A percentile compares a stretch with the other conserved stretches of the same genome.
Conservation (phyloP, 2,888 invertebrate genomes). For the Nesidiocoris tenuis region DNA sequence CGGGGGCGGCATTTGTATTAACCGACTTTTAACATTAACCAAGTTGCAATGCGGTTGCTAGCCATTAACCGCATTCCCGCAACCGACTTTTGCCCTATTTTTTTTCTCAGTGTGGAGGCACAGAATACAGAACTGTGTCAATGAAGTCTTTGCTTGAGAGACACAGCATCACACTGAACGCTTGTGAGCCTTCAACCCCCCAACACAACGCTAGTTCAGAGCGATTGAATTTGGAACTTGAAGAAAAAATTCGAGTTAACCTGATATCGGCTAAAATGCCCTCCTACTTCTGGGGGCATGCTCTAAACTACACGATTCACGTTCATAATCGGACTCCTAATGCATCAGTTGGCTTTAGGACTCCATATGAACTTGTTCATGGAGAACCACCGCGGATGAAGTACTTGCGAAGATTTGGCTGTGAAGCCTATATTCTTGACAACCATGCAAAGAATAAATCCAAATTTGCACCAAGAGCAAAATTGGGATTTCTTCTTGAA, state of each 20-base stretch:
- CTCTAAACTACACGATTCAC: background rate
- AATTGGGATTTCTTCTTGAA: too few relatives aligned
- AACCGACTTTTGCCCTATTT: too few relatives aligned
- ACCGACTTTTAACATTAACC: too few relatives aligned
- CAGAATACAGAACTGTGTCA: background rate
- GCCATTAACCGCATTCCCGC: too few relatives aligned
- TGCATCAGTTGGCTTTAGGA: background rate
- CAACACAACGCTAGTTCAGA: conserved; percentile 7
- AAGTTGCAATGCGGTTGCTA: too few relatives aligned
- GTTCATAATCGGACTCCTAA: conserved; percentile 9
- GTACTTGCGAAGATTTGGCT: background rate
- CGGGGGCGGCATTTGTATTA: too few relatives aligned
- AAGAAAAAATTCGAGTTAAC: conserved; percentile 3
- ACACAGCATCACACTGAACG: background rate
- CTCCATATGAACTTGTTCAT: background rate
- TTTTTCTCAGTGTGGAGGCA: too few relatives aligned
- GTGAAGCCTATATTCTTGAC: background rate
- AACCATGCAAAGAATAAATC: too few relatives aligned
- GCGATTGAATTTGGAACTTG: conserved; percentile 1
- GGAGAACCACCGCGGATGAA: background rate
- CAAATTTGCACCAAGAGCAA: too few relatives aligned
- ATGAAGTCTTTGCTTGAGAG: background rate
- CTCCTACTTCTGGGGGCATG: background rate
- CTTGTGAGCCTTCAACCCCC: background rate
- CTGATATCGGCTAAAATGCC: background rate